Base-by-base conservation (phyloP, 2,797 vertebrate species). In the Anguilla pacifica region DNA sequence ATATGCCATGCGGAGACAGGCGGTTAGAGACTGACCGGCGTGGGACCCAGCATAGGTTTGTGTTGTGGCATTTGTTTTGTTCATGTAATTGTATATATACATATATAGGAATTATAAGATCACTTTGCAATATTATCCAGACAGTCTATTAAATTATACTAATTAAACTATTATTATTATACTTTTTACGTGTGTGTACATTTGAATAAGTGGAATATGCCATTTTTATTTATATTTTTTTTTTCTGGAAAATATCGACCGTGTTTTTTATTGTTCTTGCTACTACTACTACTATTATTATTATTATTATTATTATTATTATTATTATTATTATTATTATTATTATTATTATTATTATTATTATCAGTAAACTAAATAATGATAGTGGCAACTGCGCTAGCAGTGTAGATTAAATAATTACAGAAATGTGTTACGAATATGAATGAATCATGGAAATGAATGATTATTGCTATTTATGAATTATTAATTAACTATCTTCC, bases 11-110 rank as follows among this genome's bases (percentile, higher is more conserved):
- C 84, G 87, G 86, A 89, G 88, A 81, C 82, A 83, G 81, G 70
- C 39, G 51, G 59, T 86, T 83, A 64, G 22, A 86, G 81, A 87
- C 55, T 86, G 84, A 86, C 79, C 87, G 82, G 51, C 85, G 89
- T 88, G 86, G 92, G 91, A 95, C 89, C 19, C 70, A 82, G 70
- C 51, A 86, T 91, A 93, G 93, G 95, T 95, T 93, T 90, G 94
- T 93, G 89, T 35, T 57, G 74, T 86, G 49, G 85, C 86, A 88
- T 70, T 83, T 86, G 35, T 83, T 49, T 28, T n/a, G 19, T 35
- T 70, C 15, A 55, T 59, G 6, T 46, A 22, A 2, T 6, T 64
- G 19, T 55, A 55, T 55, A 55, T 55, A 55, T 55, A 7, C 6
- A 70, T 9, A n/a, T 28, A 31, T 72, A 11, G 2, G 46, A n/a